Evolutionary conservation across 2,888 invertebrate genomes (phyloP), one percentile per base, ranked within the genome.

Genomic region (Watsonalla binaria): DNA sequence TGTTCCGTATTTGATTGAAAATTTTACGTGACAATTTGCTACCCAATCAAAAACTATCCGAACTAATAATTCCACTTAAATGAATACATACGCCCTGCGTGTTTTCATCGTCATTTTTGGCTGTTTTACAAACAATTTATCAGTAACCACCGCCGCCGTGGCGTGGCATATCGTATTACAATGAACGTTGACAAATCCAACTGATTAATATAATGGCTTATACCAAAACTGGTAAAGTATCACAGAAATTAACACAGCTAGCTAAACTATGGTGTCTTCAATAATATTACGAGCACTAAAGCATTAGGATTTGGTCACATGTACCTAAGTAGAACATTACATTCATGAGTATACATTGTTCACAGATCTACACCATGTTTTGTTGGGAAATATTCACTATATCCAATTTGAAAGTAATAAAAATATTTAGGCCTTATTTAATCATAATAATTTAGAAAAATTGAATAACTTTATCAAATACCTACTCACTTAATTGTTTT

Each of bases 181-280:
- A 53, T 51, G 51, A 53, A 47, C 45, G 51, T 46, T 47, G 49
- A 49, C 37, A 53, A 53, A 50, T 52, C 51, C 50, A 55, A 55
- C 52, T 47, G 47, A 55, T 55, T 55, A 52, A 52, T 74, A 77
- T 78, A 82, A 81, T 84, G 78, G 78, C 86, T 88, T 87, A 88
- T 90, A 89, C 86, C 87, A 77, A 24, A 82, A 83, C 71, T 76
- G 89, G 89, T 87, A 89, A 88, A 89, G 86, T 90, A 90, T 90
- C 90, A 90, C 90, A 90, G 90, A 90, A 90, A 88, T 87, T 83
- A 90, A 90, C 82, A 82, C 82, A 84, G 80, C 86, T 89, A 90
- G 85, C 89, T 89, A 88, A 86, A 85, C 84, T 86, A 86, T 82
- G 79, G 75, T 75, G 81, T 80, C 73, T 76, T 81, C 71, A 80